Conservation (phyloP, 1,140 invertebrate genomes). For the Drosophila varians region DNA sequence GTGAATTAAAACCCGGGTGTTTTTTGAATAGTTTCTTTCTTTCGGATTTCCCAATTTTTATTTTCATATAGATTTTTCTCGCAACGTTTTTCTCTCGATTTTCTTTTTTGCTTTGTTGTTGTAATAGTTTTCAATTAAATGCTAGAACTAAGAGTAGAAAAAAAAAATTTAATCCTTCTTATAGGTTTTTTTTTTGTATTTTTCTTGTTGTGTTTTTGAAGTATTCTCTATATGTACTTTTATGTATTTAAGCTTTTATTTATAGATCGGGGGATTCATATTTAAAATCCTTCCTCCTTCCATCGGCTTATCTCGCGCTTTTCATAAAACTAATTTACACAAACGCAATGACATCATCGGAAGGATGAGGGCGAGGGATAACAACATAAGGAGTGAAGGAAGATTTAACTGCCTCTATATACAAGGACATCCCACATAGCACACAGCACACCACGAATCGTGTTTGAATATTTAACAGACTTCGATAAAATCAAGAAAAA, state of each 20-base stretch:
- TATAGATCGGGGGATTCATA: conserved; percentile 12
- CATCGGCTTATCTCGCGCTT: neutral
- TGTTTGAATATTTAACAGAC: neutral
- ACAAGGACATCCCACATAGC: conserved; percentile 13
- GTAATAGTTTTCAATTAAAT: conserved; percentile 35
- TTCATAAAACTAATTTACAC: conserved; percentile 24
- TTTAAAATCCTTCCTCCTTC: conserved; percentile 13
- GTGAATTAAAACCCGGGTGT: conserved; percentile 46
- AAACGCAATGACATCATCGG: conserved; percentile 25
- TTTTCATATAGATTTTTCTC: conserved; percentile 41
- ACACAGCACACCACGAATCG: neutral
- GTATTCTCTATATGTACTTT: conserved; percentile 19
- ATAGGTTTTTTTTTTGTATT: conserved; percentile 2
- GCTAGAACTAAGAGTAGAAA: conserved; percentile 58
- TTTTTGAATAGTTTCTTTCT: conserved; percentile 25
- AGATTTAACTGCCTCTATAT: conserved; percentile 23
- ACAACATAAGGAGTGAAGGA: neutral
- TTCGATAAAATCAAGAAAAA: neutral
- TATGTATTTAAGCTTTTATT: neutral
- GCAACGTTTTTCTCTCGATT: neutral
- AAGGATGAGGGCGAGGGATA: neutral
- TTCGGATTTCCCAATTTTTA: conserved; percentile 31
- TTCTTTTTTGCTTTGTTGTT: conserved; percentile 11
- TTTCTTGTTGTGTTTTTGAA: conserved; percentile 20
- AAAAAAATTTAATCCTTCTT: conserved; percentile 28